A percentile compares a stretch with the other conserved stretches of the same genome.
Conservation (phyloP, 1,140 invertebrate species). For the Bicyclus anynana region DNA sequence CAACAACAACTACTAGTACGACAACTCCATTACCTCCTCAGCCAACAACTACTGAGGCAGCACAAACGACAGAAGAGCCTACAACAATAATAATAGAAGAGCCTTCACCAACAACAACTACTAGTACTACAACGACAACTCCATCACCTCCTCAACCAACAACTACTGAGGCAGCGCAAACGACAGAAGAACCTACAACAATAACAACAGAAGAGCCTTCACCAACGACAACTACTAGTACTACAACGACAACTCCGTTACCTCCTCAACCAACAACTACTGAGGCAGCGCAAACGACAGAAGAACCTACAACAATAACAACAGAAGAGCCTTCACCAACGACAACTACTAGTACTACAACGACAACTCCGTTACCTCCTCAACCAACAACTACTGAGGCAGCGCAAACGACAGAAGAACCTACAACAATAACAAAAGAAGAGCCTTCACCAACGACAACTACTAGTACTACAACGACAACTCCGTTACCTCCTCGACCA, state of each 20-base stretch:
- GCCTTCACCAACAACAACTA: background rate
- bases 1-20: constrained; percentile 1
- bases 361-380: background rate
- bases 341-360: too few species aligned
- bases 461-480: too few species aligned
- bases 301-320: too few species aligned
- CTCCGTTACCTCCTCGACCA: too few species aligned
- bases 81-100: background rate
- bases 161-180: background rate
- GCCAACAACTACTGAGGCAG: background rate
- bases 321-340: too few species aligned
- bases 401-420: too few species aligned
- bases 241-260: too few species aligned
- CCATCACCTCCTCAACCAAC: too few species aligned
- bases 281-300: background rate
- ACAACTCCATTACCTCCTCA: background rate
- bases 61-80: background rate
- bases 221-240: background rate
- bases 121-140: background rate
- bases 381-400: too few species aligned
- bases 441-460: too few species aligned
- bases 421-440: too few species aligned
- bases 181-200: background rate
- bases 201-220: background rate
- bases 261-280: background rate